phyloP scores from a whole-genome alignment of 35 echinoderm and acorn worm species.

The Ophioderma brevispina region DNA sequence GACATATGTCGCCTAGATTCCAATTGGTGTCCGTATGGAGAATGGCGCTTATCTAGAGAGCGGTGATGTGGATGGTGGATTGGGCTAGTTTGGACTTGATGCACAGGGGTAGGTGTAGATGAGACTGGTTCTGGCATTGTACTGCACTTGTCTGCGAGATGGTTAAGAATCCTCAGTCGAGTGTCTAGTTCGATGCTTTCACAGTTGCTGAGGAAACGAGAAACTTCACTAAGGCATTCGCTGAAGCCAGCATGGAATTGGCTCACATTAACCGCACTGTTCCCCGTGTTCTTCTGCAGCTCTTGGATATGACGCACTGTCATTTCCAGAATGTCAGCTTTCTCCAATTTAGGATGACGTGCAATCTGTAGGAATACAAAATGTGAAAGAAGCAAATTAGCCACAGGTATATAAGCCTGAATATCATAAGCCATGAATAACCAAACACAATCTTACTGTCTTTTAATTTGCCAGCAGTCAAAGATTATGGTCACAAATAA shows the following conservation, averaged over 20 bases:
- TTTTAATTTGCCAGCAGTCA: too few relatives aligned
- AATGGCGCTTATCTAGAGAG: neutral
- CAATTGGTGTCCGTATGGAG: neutral
- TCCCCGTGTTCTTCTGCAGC: conserved; percentile 49
- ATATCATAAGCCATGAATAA: too few relatives aligned
- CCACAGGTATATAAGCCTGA: too few relatives aligned
- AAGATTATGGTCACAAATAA: too few relatives aligned
- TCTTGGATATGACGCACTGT: conserved; percentile 82
- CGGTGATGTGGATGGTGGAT: neutral
- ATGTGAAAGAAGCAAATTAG: conserved; percentile 6
- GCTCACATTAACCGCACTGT: conserved; percentile 1
- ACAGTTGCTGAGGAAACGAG: conserved; percentile 67
- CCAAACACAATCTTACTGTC: too few relatives aligned
- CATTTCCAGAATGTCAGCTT: conserved; percentile 93
- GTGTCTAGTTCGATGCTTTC: conserved; percentile 77
- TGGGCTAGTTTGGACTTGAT: neutral
- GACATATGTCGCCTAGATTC: neutral
- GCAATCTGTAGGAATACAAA: conserved; percentile 57
- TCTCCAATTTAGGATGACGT: conserved; percentile 87
- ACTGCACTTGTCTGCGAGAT: conserved; percentile 60
- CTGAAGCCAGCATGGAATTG: conserved; percentile 89
- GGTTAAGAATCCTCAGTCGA: conserved; percentile 66
- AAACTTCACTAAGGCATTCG: conserved; percentile 88
- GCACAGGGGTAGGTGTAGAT: neutral
- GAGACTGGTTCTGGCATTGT: conserved; percentile 25